Base-by-base conservation (phyloP, 2,113 vertebrate species). In the Nyctereutes procyonoides region DNA sequence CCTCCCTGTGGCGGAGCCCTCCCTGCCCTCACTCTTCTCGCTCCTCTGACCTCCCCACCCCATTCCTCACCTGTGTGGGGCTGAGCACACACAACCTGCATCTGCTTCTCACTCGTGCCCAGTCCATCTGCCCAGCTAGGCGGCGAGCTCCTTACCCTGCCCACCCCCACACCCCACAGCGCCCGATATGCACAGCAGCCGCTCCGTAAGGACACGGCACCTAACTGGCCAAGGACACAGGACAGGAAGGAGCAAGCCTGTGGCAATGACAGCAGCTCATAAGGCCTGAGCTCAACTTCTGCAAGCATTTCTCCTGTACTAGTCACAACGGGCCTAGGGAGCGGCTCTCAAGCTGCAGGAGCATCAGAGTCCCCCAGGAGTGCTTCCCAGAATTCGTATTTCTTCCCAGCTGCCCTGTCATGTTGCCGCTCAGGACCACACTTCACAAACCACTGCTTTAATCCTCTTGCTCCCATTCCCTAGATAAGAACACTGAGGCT, bases 331-430 rank as follows among this genome's bases (percentile, higher is more conserved):
- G 63, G 67, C 30, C 58, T 9, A 0, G 8, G 22, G 74, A 15
- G 12, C 0, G 6, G 32, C 19, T 90, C 63, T 60, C 88, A 51
- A 10, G 65, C 35, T 0, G 0, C 3, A 9, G 0, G 16, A 55
- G 53, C 20, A 2, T 0, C 58, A 28, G 43, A 30, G 0, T 35
- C 58, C 43, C 28, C 28, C 15, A 17, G 11, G 17, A 38, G 43
- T 53, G 32, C 10, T 53, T 16, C 30, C n/a, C 35, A 5, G 38
- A 48, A n/a, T 32, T 3, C 22, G 14, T n/a, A 3, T 91, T 88
- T 88, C 43, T 65, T 22, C n/a, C 20, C 35, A 38, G 9, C 7
- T 63, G 62, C 69, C 83, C 0, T 0, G 4, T 22, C 77, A 5
- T 14, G 48, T 7, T 15, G 43, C 16, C 10, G 28, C 56, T 51